phyloP scores from a whole-genome alignment of 2,888 invertebrate species.

The Tipula confusa region DNA sequence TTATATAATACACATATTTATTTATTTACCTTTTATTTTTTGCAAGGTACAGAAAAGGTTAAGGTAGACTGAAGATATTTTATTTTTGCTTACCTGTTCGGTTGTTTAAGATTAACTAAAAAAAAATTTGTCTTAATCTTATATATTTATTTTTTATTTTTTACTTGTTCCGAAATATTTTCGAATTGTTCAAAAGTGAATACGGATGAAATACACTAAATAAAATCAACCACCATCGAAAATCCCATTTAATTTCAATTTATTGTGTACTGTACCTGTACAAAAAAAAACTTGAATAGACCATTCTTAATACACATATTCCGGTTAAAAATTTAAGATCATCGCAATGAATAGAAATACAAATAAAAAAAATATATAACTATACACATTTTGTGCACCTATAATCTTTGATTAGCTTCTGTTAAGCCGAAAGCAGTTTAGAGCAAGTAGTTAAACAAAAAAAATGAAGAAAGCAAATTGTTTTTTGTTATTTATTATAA shows the following conservation, averaged over 20 bases:
- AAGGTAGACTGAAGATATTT: neutral
- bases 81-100: neutral
- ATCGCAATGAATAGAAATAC: neutral
- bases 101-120: neutral
- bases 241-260: neutral
- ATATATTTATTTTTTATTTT: neutral
- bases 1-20: neutral
- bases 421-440: neutral
- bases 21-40: conserved; percentile 21
- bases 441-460: neutral
- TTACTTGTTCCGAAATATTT: neutral
- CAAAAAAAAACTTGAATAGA: neutral
- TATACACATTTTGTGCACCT: neutral
- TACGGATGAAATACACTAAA: neutral
- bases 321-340: neutral
- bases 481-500: neutral
- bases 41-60: neutral
- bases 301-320: neutral
- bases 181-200: neutral
- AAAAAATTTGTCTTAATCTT: neutral
- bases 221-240: neutral
- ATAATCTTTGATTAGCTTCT: neutral
- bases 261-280: neutral
- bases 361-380: neutral
- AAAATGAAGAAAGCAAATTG: too few relatives aligned